Conservation (phyloP, 2,113 vertebrate genomes). For the Pangasianodon hypophthalmus region DNA sequence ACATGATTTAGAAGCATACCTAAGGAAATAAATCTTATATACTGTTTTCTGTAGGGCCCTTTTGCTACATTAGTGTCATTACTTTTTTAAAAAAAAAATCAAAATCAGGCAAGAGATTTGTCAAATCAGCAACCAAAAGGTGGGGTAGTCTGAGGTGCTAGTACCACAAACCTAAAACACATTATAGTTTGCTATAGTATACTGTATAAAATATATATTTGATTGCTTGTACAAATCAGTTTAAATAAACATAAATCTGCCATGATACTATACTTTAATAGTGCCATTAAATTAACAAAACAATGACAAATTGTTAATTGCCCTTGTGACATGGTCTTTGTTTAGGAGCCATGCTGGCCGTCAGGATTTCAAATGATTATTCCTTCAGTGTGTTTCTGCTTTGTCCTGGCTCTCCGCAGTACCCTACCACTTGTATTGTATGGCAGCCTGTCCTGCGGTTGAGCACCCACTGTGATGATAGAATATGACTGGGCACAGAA, state of each 20-base stretch:
- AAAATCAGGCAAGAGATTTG: background rate
- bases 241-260: background rate
- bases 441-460: constrained; percentile 68
- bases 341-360: constrained; percentile 25
- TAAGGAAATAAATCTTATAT: background rate
- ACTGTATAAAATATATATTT: background rate
- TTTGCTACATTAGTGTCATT: too few relatives aligned
- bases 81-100: background rate
- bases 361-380: constrained; percentile 48
- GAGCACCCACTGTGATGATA: constrained; percentile 54
- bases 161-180: background rate
- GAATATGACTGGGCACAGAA: constrained; percentile 60
- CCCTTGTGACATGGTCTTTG: background rate
- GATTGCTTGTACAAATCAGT: background rate
- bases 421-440: constrained; percentile 60
- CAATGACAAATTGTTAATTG: background rate
- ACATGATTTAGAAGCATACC: too few relatives aligned
- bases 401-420: constrained; percentile 15
- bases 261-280: background rate
- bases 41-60: background rate
- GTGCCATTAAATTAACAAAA: background rate
- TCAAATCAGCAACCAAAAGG: background rate
- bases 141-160: background rate
- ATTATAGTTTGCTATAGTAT: background rate
- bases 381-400: background rate